Evolutionary conservation across 1,140 invertebrate genomes (phyloP).

Genomic region (Paraescarpia echinospica): DNA sequence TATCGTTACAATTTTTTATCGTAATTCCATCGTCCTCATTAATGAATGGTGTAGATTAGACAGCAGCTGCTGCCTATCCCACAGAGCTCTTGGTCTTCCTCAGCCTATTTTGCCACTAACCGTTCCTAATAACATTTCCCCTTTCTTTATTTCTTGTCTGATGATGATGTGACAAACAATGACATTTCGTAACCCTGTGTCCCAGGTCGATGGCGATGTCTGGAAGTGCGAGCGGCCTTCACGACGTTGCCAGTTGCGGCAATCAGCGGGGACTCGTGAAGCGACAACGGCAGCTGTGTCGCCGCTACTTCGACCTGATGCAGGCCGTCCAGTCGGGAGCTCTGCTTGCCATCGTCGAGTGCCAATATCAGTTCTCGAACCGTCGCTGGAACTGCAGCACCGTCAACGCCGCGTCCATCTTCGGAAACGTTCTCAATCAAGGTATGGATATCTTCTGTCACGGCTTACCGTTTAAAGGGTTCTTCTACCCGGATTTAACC

Average conservation of each 20-base stretch:
- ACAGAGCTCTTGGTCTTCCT: no score
- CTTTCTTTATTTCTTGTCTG: no score
- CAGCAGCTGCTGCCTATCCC: no score
- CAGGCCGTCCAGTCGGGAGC: slow-evolving; percentile 21
- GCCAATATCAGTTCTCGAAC: slow-evolving; percentile 53
- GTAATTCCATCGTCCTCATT: no score
- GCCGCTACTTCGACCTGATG: slow-evolving; percentile 11
- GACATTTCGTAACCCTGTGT: no score
- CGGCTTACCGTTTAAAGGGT: no score
- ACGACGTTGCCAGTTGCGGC: neutral
- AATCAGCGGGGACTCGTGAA: neutral
- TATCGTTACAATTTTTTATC: no score
- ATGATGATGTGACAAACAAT: no score
- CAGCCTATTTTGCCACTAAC: no score
- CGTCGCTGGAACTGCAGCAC: slow-evolving; percentile 53
- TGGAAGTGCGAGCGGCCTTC: neutral
- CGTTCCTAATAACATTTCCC: no score
- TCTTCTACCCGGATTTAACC: no score
- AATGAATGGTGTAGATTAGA: no score
- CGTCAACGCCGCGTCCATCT: neutral
- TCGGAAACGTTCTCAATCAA: slow-evolving; percentile 18
- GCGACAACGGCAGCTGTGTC: slow-evolving; percentile 11
- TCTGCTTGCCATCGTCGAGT: slow-evolving; percentile 51
- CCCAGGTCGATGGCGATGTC: slow-evolving; percentile 9
- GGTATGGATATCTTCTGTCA: neutral